A percentile compares a stretch with the other conserved stretches of the same genome.
Evolutionary conservation across 2,113 vertebrate species (phyloP).

Genomic region (Colistium nudipinnis): DNA sequence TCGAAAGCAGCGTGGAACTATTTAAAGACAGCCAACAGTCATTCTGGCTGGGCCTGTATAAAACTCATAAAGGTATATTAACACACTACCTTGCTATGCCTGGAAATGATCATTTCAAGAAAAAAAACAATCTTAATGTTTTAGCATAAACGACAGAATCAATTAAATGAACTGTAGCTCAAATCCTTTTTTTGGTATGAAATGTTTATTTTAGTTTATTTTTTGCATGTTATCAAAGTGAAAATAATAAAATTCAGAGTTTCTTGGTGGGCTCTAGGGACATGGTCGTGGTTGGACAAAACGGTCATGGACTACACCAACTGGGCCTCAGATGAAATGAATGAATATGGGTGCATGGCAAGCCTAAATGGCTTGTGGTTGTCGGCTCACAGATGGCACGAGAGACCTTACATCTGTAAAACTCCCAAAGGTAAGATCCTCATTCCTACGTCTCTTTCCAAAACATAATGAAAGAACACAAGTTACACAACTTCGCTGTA

Average conservation of each 20-base stretch:
- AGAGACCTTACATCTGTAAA: constrained; percentile 88
- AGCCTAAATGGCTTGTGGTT: constrained; percentile 83
- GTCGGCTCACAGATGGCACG: constrained; percentile 81
- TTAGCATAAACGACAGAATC: background rate
- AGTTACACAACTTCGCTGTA: background rate
- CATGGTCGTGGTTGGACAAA: constrained; percentile 89
- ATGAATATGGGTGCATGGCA: constrained; percentile 70
- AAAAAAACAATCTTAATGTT: background rate
- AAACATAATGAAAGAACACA: background rate
- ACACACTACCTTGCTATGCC: background rate
- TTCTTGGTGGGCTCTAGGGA: constrained; percentile 68
- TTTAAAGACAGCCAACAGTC: constrained; percentile 72
- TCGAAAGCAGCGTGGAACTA: constrained; percentile 75
- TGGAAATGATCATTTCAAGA: too few relatives aligned
- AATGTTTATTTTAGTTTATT: background rate
- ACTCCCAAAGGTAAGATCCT: constrained; percentile 86
- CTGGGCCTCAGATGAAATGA: constrained; percentile 84
- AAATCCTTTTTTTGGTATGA: background rate
- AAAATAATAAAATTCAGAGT: background rate
- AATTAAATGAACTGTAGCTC: background rate
- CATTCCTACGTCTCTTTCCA: background rate
- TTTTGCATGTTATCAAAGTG: background rate
- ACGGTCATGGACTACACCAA: constrained; percentile 87
- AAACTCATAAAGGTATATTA: constrained; percentile 66
- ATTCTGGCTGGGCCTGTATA: constrained; percentile 77